These are phyloP conservation scores for Cotesia glomerata DNA, from an alignment of 1,140 invertebrate species.

Conservation along the genomic window DNA sequence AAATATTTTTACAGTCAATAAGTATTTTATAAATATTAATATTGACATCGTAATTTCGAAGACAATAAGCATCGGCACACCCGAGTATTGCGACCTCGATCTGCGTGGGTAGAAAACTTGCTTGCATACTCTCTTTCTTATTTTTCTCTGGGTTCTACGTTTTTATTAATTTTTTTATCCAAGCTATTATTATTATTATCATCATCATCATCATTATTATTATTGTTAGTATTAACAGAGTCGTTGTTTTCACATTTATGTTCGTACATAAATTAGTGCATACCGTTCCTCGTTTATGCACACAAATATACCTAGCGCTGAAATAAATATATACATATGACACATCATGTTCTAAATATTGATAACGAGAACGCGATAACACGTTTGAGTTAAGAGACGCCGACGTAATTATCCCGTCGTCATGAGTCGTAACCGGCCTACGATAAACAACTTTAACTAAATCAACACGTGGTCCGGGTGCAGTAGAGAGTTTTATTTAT, in stretches of 20 bases:
- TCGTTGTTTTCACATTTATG: background rate
- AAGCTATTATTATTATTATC: background rate
- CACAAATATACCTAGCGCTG: background rate
- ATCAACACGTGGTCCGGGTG: too few species aligned
- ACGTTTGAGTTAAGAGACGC: background rate
- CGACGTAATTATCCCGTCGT: conserved; percentile 17
- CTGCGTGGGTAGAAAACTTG: conserved; percentile 24
- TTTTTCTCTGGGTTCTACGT: background rate
- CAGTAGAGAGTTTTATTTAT: too few species aligned
- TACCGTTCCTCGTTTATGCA: background rate
- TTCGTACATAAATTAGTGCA: background rate
- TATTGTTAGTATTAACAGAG: background rate
- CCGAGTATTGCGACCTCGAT: conserved; percentile 19
- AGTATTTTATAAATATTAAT: conserved; percentile 23
- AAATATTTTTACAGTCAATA: background rate
- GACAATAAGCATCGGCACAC: conserved; percentile 26
- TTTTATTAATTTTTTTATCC: background rate
- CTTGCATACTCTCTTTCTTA: background rate
- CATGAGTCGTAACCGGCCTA: conserved; percentile 13
- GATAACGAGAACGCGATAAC: conserved; percentile 1
- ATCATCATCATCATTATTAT: too few species aligned
- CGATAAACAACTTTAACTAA: background rate
- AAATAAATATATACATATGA: conserved; percentile 2
- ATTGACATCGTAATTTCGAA: conserved; percentile 20
- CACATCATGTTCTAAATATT: conserved; percentile 14